Base-by-base conservation (phyloP, 2,888 invertebrate genomes). In the Xanthia togata region DNA sequence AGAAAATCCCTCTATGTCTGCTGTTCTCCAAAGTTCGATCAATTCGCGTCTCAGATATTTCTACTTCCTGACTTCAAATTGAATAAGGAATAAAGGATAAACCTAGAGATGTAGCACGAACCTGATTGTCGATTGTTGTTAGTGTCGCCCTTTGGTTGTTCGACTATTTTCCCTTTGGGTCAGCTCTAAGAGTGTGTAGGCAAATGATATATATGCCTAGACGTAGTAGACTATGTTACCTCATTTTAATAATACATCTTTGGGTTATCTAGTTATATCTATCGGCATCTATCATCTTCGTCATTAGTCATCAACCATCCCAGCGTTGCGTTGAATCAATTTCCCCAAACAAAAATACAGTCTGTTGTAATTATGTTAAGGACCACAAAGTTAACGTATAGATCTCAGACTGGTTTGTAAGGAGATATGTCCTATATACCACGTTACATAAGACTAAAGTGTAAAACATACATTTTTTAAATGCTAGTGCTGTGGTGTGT, bases 401-500 rank as follows among this genome's bases (percentile, higher is more conserved):
- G 41, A 31, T 53, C 14, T 41, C 17, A 60, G 60, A n/a, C 31
- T 64, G n/a, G 70, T 70, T 78, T 69, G 38, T 59, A 64, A 65
- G 63, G 31, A 63, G 44, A 9, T 47, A 69, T 53, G 63, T 41
- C n/a, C 31, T 53, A n/a, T 53, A n/a, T 31, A 70, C 47, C 64
- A 77, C 41, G 47, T 69, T n/a, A 62, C 50, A 53, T 65, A 76
- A 76, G 73, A 79, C 31, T 78, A 44, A 67, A 87, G 72, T 77
- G 60, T 70, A 63, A 75, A 79, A 69, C 75, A 75, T 53, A 70
- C 41, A 72, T 80, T 79, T 79, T 84, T 80, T 71, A 72, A 82
- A 83, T 82, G 83, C 77, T 79, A 74, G 81, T 77, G 79, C 67
- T 76, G 74, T 81, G 70, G 86, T 60, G 72, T 85, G 84, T 78